phyloP scores from a whole-genome alignment of 2,113 vertebrate genomes.

The Callocephalon fimbriatum region DNA sequence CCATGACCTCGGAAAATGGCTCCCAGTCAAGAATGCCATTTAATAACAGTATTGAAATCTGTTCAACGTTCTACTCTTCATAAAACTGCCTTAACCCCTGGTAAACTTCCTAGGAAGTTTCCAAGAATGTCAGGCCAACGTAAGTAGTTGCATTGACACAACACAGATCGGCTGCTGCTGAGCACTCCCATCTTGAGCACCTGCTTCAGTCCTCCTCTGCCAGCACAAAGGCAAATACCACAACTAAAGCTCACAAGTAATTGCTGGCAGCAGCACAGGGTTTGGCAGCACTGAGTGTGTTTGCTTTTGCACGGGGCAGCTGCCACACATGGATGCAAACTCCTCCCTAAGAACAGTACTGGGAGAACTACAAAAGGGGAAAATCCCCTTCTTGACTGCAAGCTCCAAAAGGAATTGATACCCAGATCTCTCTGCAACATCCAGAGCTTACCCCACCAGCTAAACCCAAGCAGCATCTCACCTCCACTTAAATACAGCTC shows the following conservation, averaged over 20 bases:
- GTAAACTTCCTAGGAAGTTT: neutral
- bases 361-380: neutral
- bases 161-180: neutral
- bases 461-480: neutral
- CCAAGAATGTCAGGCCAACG: neutral
- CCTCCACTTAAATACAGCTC: neutral
- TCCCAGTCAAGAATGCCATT: neutral
- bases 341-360: neutral
- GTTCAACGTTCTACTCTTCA: constrained; percentile 18
- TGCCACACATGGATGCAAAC: neutral
- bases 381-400: neutral
- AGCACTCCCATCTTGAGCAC: neutral
- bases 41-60: constrained; percentile 18
- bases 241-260: neutral
- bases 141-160: neutral
- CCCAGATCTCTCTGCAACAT: neutral
- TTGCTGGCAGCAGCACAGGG: neutral
- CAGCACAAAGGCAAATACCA: neutral
- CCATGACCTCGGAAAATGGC: constrained; percentile 4
- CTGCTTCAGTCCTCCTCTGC: neutral
- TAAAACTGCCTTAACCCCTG: constrained; percentile 14
- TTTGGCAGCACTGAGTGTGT: neutral
- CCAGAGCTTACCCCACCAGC: neutral
- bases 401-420: neutral
- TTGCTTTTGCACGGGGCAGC: neutral